Conservation (phyloP, 2,113 vertebrate genomes). For the Toxotes jaculatrix region DNA sequence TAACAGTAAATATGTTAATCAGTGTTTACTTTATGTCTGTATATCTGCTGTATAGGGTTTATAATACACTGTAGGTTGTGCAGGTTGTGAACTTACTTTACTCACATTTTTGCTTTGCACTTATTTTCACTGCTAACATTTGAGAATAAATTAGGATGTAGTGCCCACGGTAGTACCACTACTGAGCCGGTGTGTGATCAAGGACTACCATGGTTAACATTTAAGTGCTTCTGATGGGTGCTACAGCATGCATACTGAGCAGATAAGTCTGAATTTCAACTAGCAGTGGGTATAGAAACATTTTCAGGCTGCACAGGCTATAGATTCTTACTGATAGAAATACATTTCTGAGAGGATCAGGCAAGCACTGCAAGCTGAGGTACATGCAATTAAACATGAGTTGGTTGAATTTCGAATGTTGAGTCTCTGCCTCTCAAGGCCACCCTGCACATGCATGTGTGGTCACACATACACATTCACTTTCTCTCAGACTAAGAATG, state of each 20-base stretch:
- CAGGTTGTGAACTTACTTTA: too few species aligned
- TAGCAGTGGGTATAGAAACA: neutral
- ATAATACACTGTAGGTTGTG: neutral
- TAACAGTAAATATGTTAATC: neutral
- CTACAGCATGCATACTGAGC: constrained; percentile 10
- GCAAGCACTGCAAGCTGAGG: constrained; percentile 7
- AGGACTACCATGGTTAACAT: neutral
- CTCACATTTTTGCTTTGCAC: neutral
- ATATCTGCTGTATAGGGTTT: neutral
- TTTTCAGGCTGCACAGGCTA: constrained; percentile 5
- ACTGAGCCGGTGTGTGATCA: neutral
- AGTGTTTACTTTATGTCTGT: neutral
- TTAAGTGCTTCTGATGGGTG: constrained; percentile 4
- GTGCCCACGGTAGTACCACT: neutral
- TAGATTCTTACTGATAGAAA: constrained; percentile 45
- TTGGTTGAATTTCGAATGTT: constrained; percentile 19
- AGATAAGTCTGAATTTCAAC: constrained; percentile 25
- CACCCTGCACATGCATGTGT: neutral
- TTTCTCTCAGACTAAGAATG: neutral
- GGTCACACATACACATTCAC: neutral
- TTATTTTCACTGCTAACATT: neutral
- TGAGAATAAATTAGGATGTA: neutral
- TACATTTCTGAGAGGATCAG: constrained; percentile 29
- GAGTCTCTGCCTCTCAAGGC: constrained; percentile 30
- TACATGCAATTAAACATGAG: constrained; percentile 34